Evolutionary conservation across 2,113 vertebrate genomes (phyloP).

Genomic region (Gymnarchus niloticus): DNA sequence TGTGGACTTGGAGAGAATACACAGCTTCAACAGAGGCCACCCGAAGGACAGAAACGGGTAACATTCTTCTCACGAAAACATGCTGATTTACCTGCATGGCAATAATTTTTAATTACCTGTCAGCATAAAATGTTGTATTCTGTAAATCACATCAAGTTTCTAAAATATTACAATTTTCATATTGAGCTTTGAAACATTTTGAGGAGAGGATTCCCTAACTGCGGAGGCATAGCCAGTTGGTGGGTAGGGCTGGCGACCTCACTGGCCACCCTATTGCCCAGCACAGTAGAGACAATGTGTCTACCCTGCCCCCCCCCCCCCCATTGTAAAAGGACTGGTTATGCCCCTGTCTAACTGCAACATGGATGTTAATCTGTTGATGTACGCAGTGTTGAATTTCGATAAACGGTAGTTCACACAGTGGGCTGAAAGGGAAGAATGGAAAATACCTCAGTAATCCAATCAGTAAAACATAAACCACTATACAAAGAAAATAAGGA

Average conservation of each 20-base stretch:
- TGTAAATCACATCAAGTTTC: background rate
- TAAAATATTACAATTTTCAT: background rate
- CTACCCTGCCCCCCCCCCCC: no score
- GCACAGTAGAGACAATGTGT: no score
- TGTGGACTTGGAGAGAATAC: background rate
- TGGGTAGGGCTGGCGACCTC: no score
- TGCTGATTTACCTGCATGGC: background rate
- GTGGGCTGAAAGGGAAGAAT: slow-evolving; percentile 19
- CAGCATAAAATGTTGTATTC: background rate
- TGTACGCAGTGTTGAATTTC: background rate
- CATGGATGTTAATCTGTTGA: background rate
- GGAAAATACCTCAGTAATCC: slow-evolving; percentile 32
- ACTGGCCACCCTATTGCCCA: no score
- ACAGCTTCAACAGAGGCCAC: background rate
- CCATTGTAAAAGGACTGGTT: no score
- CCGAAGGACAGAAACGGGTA: background rate
- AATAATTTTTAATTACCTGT: background rate
- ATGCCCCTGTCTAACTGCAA: no score
- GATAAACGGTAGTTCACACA: background rate
- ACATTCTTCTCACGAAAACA: background rate
- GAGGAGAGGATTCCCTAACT: background rate
- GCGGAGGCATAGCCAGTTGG: no score
- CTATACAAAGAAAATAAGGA: background rate
- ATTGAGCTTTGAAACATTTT: background rate
- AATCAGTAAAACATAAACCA: slow-evolving; percentile 12